Evolutionary conservation across 2,797 vertebrate species (phyloP), one percentile per base, ranked within the genome.

Genomic region (Ibycter americanus): DNA sequence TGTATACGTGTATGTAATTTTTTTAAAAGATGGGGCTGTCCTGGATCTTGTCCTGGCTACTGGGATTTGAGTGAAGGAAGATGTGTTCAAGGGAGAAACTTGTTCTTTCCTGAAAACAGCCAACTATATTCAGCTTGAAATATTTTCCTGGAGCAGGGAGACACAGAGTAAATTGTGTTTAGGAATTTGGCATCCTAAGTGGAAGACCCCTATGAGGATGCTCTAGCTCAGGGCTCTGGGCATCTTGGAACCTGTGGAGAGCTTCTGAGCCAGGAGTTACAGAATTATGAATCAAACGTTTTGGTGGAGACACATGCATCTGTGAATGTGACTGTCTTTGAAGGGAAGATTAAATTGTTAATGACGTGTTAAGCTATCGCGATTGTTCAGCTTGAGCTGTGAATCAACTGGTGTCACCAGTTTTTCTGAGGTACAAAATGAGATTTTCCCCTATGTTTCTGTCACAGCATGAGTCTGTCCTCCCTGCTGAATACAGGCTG

Each of bases 361-460:
- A 9, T 62, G n/a, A 14, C 6, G 0, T 2, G 25, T 54, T 65
- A 10, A 67, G 4, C 13, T 34, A 0, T 31, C 15, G 40, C 32
- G 22, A 46, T 20, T 68, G n/a, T 32, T 85, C 71, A 77, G 25
- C 17, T 3, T 44, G n/a, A 78, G 27, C 34, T 56, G 5, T 72
- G 58, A 26, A 46, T 61, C 56, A 56, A 8, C 10, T 27, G 49
- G 22, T 16, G 22, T 8, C 62, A 65, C 8, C 21, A 9, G 9
- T 5, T 49, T 49, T 67, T 70, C 38, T 51, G 46, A 78, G 56
- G 34, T 81, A 34, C 5, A 32, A 51, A 86, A 29, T 6, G 29
- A 85, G 32, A 32, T 58, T 88, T 87, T 79, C 2, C 17, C 22
- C 11, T 26, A 1, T 13, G 2, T 71, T 93, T 65, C 27, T 78